Base-by-base conservation (phyloP, 2,888 invertebrate genomes). In the Parnassius orleans region DNA sequence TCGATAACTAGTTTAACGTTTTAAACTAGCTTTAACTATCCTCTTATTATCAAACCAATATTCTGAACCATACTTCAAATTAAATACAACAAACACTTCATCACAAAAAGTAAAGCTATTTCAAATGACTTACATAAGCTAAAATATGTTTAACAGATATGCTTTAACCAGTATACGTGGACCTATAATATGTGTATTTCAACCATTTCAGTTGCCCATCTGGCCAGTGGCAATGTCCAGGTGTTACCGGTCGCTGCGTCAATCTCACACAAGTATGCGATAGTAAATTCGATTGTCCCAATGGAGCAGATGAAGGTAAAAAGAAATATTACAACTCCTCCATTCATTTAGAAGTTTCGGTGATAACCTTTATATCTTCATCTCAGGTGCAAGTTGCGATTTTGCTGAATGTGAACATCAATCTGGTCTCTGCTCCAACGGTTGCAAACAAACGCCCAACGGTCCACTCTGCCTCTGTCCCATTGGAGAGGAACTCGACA, bases 381-480 rank as follows among this genome's bases (percentile, higher is more conserved):
- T 66, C 66, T 12, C 71, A 90, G 91, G 91, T 47, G 94, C 95
- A 10, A 95, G 96, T 58, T 99, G 99, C 79, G 97, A 96, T 73
- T 92, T 96, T 56, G 94, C 94, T 0, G 96, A 97, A 75, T 98
- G 98, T 77, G 87, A 93, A 53, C 95, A 95, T 78, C 95, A 95
- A 74, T 87, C 86, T 0, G 95, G 95, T 0, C 92, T 96, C 5
- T 98, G 98, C 80, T 95, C 96, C 2, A 96, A 96, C 78, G 94
- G 94, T 2, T 98, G 98, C 82, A 95, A 95, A 69, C 95, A 96
- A 79, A 98, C 98, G 0, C 98, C 98, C 0, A 80, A 90, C 43
- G 99, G 99, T 0, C 96, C 98, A 0, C 88, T 97, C 53, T 99
- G 99, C 78, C 93, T 95, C 0, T 99, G 99, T 83, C 98, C 98